phyloP scores from a whole-genome alignment of 92 coral and sea anemone genomes.

The Parazoanthus darwini region DNA sequence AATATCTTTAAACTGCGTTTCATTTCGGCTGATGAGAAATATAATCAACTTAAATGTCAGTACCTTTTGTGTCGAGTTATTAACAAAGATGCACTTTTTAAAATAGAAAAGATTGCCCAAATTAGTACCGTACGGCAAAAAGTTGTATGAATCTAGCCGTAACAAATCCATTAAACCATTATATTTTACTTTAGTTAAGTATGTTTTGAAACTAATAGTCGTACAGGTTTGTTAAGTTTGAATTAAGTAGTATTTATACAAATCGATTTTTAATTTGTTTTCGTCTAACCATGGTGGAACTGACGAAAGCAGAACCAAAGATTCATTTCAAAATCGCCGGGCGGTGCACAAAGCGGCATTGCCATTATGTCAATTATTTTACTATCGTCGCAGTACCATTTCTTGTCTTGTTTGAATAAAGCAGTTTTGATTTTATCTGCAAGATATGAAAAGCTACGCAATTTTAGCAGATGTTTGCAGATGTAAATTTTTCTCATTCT shows the following conservation, averaged over 20 bases:
- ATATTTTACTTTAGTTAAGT: background rate
- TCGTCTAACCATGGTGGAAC: background rate
- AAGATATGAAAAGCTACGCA: background rate
- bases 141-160: background rate
- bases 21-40: background rate
- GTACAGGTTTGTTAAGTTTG: background rate
- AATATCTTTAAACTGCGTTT: background rate
- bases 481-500: background rate
- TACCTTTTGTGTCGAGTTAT: background rate
- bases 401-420: background rate
- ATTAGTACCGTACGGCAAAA: background rate
- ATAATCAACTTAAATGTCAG: background rate
- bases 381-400: background rate
- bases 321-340: background rate
- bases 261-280: background rate
- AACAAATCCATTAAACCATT: background rate
- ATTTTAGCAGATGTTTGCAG: background rate
- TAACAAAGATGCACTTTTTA: background rate
- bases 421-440: background rate
- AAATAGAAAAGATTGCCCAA: background rate
- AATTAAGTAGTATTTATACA: no score
- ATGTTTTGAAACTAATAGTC: background rate
- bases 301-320: background rate
- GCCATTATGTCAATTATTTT: background rate
- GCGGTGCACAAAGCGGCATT: background rate